phyloP scores from a whole-genome alignment of 2,113 vertebrate genomes.

The Hiodon alosoides region DNA sequence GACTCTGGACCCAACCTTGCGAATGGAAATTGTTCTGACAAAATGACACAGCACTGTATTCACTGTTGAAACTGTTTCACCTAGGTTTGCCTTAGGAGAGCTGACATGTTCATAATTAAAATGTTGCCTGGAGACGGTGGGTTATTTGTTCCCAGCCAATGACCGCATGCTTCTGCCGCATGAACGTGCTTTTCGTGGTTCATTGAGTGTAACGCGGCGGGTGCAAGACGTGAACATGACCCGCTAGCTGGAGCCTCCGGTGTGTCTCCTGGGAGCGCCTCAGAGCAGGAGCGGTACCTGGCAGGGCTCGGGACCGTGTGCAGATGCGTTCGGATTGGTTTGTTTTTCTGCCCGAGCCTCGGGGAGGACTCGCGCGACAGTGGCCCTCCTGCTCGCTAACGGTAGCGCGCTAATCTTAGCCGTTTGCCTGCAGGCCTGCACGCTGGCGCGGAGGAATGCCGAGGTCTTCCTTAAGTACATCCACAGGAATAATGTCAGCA shows the following conservation, averaged over 20 bases:
- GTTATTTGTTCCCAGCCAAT: neutral
- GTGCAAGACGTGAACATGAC: too few relatives aligned
- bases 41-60: too few relatives aligned
- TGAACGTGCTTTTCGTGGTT: neutral
- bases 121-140: too few relatives aligned
- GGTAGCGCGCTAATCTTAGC: neutral
- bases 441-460: constrained; percentile 87
- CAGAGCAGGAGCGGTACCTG: too few relatives aligned
- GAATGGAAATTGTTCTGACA: too few relatives aligned
- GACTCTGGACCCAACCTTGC: too few relatives aligned
- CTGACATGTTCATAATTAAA: neutral
- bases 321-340: too few relatives aligned
- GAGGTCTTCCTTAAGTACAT: constrained; percentile 99
- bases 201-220: neutral
- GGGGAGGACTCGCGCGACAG: too few relatives aligned
- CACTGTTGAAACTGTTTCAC: neutral
- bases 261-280: too few relatives aligned
- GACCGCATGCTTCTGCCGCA: neutral
- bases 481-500: constrained; percentile 94
- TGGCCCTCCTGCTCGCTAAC: too few relatives aligned
- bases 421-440: constrained; percentile 75
- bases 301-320: too few relatives aligned
- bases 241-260: too few relatives aligned
- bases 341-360: neutral
- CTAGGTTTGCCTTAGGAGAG: neutral